Evolutionary conservation across 2,888 invertebrate species (phyloP).

Genomic region (Fabriciana adippe): DNA sequence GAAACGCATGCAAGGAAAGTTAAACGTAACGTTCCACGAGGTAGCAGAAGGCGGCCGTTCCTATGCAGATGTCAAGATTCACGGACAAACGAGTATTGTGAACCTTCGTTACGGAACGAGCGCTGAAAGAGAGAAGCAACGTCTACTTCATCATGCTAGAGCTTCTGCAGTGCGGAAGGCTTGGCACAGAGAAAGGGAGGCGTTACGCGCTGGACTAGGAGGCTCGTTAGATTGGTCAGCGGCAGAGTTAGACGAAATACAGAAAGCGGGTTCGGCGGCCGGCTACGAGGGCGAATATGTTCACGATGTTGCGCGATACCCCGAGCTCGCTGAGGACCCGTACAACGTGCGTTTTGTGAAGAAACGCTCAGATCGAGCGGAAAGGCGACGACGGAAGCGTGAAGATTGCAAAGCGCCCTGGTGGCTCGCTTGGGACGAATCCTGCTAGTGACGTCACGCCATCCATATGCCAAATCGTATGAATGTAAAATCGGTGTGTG

Average conservation of each 20-base stretch:
- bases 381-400: constrained; percentile 88
- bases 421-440: constrained; percentile 75
- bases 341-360: constrained; percentile 95
- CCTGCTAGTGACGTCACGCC: constrained; percentile 78
- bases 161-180: constrained; percentile 93
- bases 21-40: constrained; percentile 96
- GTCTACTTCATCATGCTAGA: constrained; percentile 95
- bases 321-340: constrained; percentile 97
- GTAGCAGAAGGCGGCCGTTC: constrained; percentile 89
- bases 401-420: constrained; percentile 74
- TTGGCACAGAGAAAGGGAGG: constrained; percentile 95
- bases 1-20: constrained; percentile 93
- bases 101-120: constrained; percentile 97
- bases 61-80: constrained; percentile 94
- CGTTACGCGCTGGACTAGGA: constrained; percentile 88
- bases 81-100: constrained; percentile 93
- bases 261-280: constrained; percentile 90
- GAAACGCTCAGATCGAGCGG: constrained; percentile 87
- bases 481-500: constrained; percentile 65
- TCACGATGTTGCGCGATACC: constrained; percentile 94
- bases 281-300: constrained; percentile 96
- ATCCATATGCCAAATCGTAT: constrained; percentile 80
- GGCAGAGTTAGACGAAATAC: constrained; percentile 93
- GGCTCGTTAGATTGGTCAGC: constrained; percentile 93
- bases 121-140: constrained; percentile 93